Evolutionary conservation across 1,140 invertebrate species (phyloP).

Genomic region (Calliopsis andreniformis): DNA sequence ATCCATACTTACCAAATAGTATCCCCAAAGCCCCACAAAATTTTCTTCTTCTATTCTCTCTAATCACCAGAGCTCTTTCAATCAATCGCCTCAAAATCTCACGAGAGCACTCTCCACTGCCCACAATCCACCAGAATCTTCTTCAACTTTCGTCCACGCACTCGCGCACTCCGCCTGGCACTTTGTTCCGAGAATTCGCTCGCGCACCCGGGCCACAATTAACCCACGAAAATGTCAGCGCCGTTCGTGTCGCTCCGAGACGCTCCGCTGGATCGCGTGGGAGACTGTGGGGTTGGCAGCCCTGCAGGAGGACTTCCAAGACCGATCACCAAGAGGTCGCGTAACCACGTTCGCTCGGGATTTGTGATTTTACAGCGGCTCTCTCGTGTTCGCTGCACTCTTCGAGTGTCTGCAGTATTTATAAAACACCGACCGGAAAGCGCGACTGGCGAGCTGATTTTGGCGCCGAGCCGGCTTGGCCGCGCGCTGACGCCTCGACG

Average conservation of each 20-base stretch:
- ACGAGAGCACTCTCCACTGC: neutral
- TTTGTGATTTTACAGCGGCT: conserved; percentile 57
- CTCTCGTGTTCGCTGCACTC: conserved; percentile 68
- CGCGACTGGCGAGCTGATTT: conserved; percentile 78
- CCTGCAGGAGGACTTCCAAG: too few species aligned
- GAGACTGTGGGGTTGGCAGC: too few species aligned
- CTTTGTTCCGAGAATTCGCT: conserved; percentile 38
- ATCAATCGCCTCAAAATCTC: too few species aligned
- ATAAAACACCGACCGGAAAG: conserved; percentile 83
- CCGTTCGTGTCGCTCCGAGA: neutral
- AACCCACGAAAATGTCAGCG: conserved; percentile 43
- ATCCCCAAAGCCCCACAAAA: too few species aligned
- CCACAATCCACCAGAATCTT: neutral
- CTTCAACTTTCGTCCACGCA: conserved; percentile 8
- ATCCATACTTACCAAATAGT: too few species aligned
- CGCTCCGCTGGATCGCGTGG: neutral
- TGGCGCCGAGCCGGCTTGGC: conserved; percentile 78
- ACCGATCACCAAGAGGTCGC: too few species aligned
- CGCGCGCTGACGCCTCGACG: conserved; percentile 64
- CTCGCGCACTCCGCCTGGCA: conserved; percentile 8
- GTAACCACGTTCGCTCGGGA: conserved; percentile 28
- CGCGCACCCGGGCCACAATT: conserved; percentile 22
- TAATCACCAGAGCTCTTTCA: too few species aligned
- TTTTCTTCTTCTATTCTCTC: too few species aligned
- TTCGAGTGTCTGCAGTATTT: conserved; percentile 79